These are phyloP conservation scores for Sinosuthora webbiana DNA, from an alignment of 2,113 vertebrate species.

Conservation along the genomic window DNA sequence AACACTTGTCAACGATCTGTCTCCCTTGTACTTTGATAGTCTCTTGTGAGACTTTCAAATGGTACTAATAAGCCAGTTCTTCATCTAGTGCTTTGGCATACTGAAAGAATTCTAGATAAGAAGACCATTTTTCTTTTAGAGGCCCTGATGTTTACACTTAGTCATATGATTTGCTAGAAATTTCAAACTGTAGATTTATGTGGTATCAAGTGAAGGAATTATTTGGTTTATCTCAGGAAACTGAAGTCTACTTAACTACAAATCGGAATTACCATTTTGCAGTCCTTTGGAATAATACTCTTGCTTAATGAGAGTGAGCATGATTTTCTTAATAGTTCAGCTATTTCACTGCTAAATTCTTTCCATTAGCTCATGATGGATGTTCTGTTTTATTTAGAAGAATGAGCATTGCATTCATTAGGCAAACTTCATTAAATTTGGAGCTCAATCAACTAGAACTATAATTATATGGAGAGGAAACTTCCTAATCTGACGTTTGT, in stretches of 20 bases:
- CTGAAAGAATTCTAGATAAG: neutral
- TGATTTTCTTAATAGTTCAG: constrained; percentile 11
- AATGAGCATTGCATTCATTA: constrained; percentile 33
- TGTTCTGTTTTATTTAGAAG: constrained; percentile 65
- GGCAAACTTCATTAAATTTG: constrained; percentile 56
- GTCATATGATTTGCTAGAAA: neutral
- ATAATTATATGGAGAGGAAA: constrained; percentile 30
- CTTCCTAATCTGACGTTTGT: constrained; percentile 27
- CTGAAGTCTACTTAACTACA: neutral
- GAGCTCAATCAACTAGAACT: constrained; percentile 38
- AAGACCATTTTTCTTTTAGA: neutral
- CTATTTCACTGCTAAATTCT: constrained; percentile 1
- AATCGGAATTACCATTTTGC: neutral
- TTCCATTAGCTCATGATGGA: constrained; percentile 33
- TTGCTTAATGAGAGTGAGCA: neutral
- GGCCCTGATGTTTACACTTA: neutral
- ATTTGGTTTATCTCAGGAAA: neutral
- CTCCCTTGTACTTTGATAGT: neutral
- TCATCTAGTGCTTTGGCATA: neutral
- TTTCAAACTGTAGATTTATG: neutral
- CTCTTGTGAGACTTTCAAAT: neutral
- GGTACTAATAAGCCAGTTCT: neutral
- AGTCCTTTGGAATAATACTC: neutral
- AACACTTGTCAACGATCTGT: neutral
- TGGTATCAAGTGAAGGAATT: neutral